phyloP scores from a whole-genome alignment of 2,888 invertebrate species.

The Brenthis daphne region DNA sequence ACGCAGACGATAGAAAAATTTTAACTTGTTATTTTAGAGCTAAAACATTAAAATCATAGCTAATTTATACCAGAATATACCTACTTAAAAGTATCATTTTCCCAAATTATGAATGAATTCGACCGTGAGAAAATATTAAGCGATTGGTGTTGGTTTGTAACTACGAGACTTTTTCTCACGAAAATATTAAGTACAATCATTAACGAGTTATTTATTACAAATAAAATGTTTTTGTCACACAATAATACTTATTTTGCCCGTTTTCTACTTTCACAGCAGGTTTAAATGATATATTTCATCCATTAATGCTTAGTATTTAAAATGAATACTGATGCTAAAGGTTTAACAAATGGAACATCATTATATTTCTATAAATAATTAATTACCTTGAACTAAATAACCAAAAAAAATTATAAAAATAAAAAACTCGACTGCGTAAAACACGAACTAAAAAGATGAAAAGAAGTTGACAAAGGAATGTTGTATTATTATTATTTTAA shows the following conservation, averaged over 20 bases:
- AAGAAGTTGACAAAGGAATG: too few species aligned
- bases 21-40: too few species aligned
- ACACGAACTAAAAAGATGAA: too few species aligned
- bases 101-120: conserved; percentile 48
- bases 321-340: neutral
- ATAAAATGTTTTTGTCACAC: conserved; percentile 10
- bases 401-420: too few species aligned
- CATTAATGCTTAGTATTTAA: neutral
- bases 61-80: neutral
- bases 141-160: conserved; percentile 39
- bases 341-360: too few species aligned
- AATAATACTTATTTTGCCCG: conserved; percentile 11
- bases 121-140: conserved; percentile 54
- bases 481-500: too few species aligned
- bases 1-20: too few species aligned
- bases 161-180: conserved; percentile 30
- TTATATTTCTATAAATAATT: too few species aligned
- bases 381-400: too few species aligned
- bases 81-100: conserved; percentile 36
- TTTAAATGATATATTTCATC: neutral
- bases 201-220: conserved; percentile 20
- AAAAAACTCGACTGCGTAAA: too few species aligned
- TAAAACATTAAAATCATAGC: too few species aligned
- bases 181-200: conserved; percentile 19
- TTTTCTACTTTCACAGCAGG: conserved; percentile 9